A percentile compares a stretch with the other conserved stretches of the same genome.
Evolutionary conservation across 1,140 invertebrate species (phyloP).

Genomic region (Megathymus violae): DNA sequence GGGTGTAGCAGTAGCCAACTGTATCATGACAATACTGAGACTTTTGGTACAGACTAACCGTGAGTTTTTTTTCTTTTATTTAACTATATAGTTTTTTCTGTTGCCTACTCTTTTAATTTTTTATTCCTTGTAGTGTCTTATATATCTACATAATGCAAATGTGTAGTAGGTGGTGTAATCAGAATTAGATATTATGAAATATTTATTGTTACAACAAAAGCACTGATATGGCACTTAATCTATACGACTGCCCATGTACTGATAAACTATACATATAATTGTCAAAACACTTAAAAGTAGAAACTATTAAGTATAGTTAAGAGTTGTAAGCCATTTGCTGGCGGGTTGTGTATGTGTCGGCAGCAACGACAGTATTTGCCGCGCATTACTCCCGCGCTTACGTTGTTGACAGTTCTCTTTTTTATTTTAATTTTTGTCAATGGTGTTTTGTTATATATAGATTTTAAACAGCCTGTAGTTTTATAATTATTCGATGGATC

Average conservation of each 20-base stretch:
- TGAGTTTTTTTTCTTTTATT: too few species aligned
- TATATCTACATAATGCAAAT: too few species aligned
- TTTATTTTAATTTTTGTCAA: neutral
- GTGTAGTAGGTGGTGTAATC: too few species aligned
- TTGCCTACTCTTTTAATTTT: too few species aligned
- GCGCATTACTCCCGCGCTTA: conserved; percentile 5
- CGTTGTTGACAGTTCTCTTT: conserved; percentile 6
- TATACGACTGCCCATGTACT: neutral
- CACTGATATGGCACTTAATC: neutral
- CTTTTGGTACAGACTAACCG: too few species aligned
- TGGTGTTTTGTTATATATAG: neutral
- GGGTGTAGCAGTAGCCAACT: too few species aligned
- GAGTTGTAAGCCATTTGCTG: neutral
- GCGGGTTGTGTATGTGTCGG: neutral
- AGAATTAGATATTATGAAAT: neutral
- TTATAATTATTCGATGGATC: conserved; percentile 34
- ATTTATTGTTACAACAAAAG: neutral
- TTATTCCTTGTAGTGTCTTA: too few species aligned
- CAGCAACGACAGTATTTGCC: neutral
- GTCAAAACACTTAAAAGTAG: neutral
- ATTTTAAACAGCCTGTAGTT: conserved; percentile 14
- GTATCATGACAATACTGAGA: too few species aligned
- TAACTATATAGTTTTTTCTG: too few species aligned
- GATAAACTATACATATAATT: neutral
- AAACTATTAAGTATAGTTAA: neutral